phyloP scores from a whole-genome alignment of 2,113 vertebrate species.

The Corythoichthys intestinalis region DNA sequence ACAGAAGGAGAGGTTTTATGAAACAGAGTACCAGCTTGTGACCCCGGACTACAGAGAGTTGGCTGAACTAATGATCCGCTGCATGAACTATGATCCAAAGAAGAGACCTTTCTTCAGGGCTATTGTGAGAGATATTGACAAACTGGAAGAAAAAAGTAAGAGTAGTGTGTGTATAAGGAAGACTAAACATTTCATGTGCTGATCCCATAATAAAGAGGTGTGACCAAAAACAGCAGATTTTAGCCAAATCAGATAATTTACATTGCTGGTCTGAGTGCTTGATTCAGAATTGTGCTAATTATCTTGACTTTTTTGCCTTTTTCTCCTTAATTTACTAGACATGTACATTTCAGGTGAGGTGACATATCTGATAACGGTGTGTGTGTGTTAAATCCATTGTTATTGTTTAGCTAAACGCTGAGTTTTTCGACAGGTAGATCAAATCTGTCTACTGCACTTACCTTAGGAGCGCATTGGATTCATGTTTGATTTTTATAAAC shows the following conservation, averaged over 20 bases:
- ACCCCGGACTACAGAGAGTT: slow-evolving; percentile 88
- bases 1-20: slow-evolving; percentile 95
- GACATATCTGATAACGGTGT: not conserved
- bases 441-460: not conserved
- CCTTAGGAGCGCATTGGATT: too few species aligned
- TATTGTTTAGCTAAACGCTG: not conserved
- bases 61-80: slow-evolving; percentile 92
- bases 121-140: slow-evolving; percentile 94
- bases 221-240: not conserved
- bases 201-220: not conserved
- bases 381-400: not conserved
- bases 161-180: not conserved
- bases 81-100: slow-evolving; percentile 95
- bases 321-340: too few species aligned
- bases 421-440: not conserved
- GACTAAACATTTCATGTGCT: not conserved
- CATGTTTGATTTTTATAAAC: too few species aligned
- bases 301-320: too few species aligned
- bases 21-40: slow-evolving; percentile 80
- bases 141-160: slow-evolving; percentile 86
- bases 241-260: not conserved
- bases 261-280: not conserved
- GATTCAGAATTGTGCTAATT: not conserved
- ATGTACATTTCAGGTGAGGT: not conserved
- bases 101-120: slow-evolving; percentile 96